Evolutionary conservation across 1,140 invertebrate genomes (phyloP).

Genomic region (Planococcus citri): DNA sequence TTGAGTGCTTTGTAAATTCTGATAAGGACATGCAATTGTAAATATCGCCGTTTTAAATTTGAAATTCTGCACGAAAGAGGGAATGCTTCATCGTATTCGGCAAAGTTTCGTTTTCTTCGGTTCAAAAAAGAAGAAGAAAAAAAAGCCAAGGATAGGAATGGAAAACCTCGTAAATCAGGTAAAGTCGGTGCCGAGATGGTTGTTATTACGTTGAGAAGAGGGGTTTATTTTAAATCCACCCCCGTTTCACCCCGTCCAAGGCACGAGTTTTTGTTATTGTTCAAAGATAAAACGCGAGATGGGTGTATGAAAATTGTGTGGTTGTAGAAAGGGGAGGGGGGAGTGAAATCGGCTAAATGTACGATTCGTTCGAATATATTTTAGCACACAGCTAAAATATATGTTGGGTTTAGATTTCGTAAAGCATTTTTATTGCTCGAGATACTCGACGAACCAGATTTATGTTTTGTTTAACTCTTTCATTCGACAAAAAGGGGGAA

Average conservation of each 20-base stretch:
- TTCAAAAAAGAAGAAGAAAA: neutral
- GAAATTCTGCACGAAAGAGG: neutral
- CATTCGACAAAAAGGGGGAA: neutral
- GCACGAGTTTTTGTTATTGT: neutral
- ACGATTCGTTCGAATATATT: neutral
- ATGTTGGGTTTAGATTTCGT: conserved; percentile 3
- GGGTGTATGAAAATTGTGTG: neutral
- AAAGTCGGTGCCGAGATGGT: neutral
- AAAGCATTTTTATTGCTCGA: neutral
- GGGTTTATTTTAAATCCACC: neutral
- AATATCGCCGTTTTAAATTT: neutral
- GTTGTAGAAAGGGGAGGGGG: neutral
- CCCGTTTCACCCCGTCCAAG: neutral
- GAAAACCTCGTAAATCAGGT: neutral
- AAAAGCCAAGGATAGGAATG: too few species aligned
- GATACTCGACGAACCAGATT: neutral
- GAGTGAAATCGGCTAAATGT: neutral
- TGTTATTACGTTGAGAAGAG: neutral
- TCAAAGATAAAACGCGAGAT: neutral
- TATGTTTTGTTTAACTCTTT: neutral
- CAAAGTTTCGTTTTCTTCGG: neutral
- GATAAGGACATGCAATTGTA: neutral
- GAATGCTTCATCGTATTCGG: neutral
- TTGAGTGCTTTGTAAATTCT: conserved; percentile 7
- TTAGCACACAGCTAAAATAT: neutral